These are phyloP conservation scores for Nymphalis urticae DNA, from an alignment of 2,888 invertebrate species.

Conservation along the genomic window DNA sequence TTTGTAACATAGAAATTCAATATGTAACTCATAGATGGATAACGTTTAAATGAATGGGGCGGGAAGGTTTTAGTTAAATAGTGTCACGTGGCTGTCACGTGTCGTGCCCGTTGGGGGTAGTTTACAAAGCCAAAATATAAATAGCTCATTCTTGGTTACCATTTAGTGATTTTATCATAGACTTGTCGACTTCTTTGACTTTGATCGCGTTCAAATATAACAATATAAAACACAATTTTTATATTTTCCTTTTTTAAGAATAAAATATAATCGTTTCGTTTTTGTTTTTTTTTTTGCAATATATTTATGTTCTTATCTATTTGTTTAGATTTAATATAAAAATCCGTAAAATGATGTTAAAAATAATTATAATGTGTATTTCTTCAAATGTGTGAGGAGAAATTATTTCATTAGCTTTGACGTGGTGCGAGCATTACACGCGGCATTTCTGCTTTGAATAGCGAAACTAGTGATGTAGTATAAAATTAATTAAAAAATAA, in stretches of 20 bases:
- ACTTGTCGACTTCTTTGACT: conserved; percentile 19
- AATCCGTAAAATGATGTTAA: too few relatives aligned
- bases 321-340: too few relatives aligned
- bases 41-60: conserved; percentile 38
- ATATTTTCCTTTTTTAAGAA: not conserved
- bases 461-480: too few relatives aligned
- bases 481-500: too few relatives aligned
- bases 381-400: not conserved
- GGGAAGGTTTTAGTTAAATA: conserved; percentile 46
- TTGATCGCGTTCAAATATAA: not conserved
- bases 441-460: too few relatives aligned
- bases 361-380: too few relatives aligned
- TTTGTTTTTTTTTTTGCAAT: not conserved
- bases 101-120: conserved; percentile 35
- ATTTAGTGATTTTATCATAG: conserved; percentile 36
- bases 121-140: conserved; percentile 39
- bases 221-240: not conserved
- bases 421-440: too few relatives aligned
- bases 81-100: conserved; percentile 46
- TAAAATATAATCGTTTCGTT: not conserved
- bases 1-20: conserved; percentile 29
- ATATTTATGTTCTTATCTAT: too few relatives aligned
- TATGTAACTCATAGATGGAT: conserved; percentile 31
- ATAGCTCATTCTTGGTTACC: conserved; percentile 40
- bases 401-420: not conserved